Base-by-base conservation (phyloP, 2,888 invertebrate genomes). In the Aleiodes alternator region DNA sequence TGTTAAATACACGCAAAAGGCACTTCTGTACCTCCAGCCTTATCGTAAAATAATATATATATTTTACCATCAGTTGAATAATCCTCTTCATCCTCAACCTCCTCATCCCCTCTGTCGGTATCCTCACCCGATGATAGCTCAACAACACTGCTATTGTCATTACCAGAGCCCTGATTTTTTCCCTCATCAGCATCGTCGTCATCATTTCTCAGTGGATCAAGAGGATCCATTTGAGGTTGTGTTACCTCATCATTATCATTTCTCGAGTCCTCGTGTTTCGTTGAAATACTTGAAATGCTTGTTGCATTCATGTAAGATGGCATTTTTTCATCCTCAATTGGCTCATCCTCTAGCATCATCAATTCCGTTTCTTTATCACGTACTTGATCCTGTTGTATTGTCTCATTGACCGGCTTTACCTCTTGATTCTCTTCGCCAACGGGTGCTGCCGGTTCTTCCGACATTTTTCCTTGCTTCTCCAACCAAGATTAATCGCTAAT, bases 311-410 rank as follows among this genome's bases (percentile, higher is more conserved):
- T 80, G 66, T 84, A 86, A 0, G 86, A 84, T 11, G 87, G 87
- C 87, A 86, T 87, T 73, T 87, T 86, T 72, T 87, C 87, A 68
- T 87, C 87, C 14, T 64, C 64, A 23, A 64, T 64, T 6, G 14
- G 43, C 7, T 64, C 64, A 51, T 80, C 81, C 50, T 88, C 87
- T 1, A 84, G 77, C 84, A 86, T 80, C 68, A 76, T 78, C 23
- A 78, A 74, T 74, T 76, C 79, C 23, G 76, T 74, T 53, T 79
- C 78, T 7, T 73, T 72, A 34, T 76, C 75, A 68, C 78, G 68
- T 38, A 34, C 75, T 12, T 48, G 71, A 43, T 51, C 64, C n/a
- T 71, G 64, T 6, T 12, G 11, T 6, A 34, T 66, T 38, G n/a
- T 34, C 34, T 71, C 71, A 38, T 64, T 43, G 23, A 55, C 73